Evolutionary conservation across 1,140 invertebrate species (phyloP).

Genomic region (Dysdera silvatica): DNA sequence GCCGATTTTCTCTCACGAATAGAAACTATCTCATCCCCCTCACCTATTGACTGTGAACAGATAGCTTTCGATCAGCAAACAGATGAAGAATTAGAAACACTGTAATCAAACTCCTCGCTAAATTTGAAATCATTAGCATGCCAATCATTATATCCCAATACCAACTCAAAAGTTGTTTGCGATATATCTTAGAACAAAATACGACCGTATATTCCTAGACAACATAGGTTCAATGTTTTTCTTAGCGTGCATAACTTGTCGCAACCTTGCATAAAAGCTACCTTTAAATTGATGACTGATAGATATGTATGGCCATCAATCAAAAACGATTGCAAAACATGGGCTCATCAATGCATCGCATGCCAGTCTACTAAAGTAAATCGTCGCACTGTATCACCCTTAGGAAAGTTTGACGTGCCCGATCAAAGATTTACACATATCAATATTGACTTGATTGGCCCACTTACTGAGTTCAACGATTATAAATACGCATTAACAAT

Average conservation of each 20-base stretch:
- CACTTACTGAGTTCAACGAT: slow-evolving; percentile 39
- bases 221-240: slow-evolving; percentile 6
- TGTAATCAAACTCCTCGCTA: neutral
- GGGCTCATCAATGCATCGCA: neutral
- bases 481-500: slow-evolving; percentile 43
- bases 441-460: slow-evolving; percentile 42
- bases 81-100: slow-evolving; percentile 1
- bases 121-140: neutral
- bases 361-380: slow-evolving; percentile 25
- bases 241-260: slow-evolving; percentile 3
- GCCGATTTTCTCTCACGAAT: slow-evolving; percentile 23
- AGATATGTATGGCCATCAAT: slow-evolving; percentile 23
- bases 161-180: neutral
- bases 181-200: slow-evolving; percentile 1
- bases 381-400: slow-evolving; percentile 23
- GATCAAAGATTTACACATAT: slow-evolving; percentile 41
- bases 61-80: slow-evolving; percentile 13
- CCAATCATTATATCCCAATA: too few species aligned
- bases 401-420: neutral
- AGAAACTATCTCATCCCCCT: neutral
- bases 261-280: slow-evolving; percentile 11
- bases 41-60: neutral
- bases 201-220: slow-evolving; percentile 6
- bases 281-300: neutral
- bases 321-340: neutral